phyloP scores from a whole-genome alignment of 1,140 invertebrate species.

The Drosophila persimilis region DNA sequence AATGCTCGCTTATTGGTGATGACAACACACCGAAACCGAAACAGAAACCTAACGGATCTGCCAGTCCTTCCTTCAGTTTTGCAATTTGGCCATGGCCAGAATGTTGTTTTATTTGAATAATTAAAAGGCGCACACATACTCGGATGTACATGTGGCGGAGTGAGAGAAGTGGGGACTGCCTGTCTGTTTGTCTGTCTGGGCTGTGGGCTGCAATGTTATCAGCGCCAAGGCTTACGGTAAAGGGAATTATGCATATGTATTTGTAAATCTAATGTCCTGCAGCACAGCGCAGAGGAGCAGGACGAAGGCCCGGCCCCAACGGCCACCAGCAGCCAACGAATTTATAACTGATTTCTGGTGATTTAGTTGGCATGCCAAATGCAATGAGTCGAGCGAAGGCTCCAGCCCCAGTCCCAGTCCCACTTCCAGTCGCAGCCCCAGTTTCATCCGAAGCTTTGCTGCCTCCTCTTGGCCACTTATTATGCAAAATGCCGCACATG shows the following conservation, averaged over 20 bases:
- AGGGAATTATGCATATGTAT: slow-evolving; percentile 82
- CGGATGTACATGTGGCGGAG: too few relatives aligned
- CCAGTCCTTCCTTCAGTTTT: slow-evolving; percentile 13
- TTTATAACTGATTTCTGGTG: slow-evolving; percentile 80
- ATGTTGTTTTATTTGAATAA: slow-evolving; percentile 79
- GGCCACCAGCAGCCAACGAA: slow-evolving; percentile 56
- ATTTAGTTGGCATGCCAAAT: slow-evolving; percentile 70
- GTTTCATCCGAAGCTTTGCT: too few relatives aligned
- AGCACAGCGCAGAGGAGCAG: slow-evolving; percentile 25
- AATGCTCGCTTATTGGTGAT: slow-evolving; percentile 15
- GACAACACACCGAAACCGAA: slow-evolving; percentile 1
- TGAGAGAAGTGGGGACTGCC: slow-evolving; percentile 11
- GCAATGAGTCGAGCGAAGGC: slow-evolving; percentile 60
- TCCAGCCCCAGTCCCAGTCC: too few relatives aligned
- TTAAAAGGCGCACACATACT: slow-evolving; percentile 56
- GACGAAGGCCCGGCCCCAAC: slow-evolving; percentile 5
- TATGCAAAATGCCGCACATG: slow-evolving; percentile 72
- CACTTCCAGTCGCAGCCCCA: neutral
- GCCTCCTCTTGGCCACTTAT: slow-evolving; percentile 44
- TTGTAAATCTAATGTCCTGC: slow-evolving; percentile 74
- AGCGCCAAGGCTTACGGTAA: slow-evolving; percentile 51
- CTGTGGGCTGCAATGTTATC: slow-evolving; percentile 45
- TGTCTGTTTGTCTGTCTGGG: slow-evolving; percentile 1
- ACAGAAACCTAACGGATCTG: neutral
- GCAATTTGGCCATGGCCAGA: slow-evolving; percentile 35